Evolutionary conservation across 1,140 invertebrate genomes (phyloP).

Genomic region (Megalonaias nervosa): DNA sequence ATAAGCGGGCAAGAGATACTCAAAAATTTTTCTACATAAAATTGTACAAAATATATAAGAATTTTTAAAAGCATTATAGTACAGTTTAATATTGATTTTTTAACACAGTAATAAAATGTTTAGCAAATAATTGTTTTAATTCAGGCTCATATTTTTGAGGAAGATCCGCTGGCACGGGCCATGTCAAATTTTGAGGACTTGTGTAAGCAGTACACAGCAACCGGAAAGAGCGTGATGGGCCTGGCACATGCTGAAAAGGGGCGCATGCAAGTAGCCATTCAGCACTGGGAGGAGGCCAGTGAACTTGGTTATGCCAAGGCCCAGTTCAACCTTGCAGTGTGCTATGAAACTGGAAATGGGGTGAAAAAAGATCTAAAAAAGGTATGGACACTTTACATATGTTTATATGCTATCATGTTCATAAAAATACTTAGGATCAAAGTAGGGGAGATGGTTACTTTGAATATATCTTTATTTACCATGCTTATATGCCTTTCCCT

Average conservation of each 20-base stretch:
- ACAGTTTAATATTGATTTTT: no score
- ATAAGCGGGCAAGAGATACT: no score
- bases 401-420: not conserved
- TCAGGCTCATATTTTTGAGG: not conserved
- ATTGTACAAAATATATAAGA: no score
- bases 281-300: constrained; percentile 50
- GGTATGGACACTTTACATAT: constrained; percentile 39
- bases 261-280: constrained; percentile 46
- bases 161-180: not conserved
- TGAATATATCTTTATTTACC: constrained; percentile 8
- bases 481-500: constrained; percentile 9
- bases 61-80: no score
- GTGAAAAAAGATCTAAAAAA: constrained; percentile 53
- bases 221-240: constrained; percentile 51
- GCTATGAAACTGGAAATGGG: constrained; percentile 66
- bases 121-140: no score
- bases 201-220: constrained; percentile 48
- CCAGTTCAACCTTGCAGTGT: constrained; percentile 66
- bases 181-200: constrained; percentile 46
- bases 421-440: not conserved
- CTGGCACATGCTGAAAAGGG: constrained; percentile 37
- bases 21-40: no score
- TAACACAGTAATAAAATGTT: no score
- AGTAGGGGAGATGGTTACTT: constrained; percentile 2
- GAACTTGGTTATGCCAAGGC: constrained; percentile 58